Evolutionary conservation across 2,888 invertebrate genomes (phyloP).

Genomic region (Parthenolecanium corni): DNA sequence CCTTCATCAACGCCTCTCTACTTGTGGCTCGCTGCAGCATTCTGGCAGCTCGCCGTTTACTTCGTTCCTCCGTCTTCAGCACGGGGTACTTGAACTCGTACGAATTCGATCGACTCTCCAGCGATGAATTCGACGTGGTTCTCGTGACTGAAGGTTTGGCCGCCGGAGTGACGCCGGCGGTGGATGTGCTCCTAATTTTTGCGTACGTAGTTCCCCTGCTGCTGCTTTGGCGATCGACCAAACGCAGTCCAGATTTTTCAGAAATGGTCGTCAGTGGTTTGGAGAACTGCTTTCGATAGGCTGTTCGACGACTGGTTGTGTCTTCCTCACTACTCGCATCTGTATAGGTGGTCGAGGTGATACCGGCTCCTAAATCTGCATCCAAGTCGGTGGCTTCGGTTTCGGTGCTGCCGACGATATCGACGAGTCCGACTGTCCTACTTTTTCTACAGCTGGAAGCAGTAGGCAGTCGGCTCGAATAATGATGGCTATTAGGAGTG

Average conservation of each 20-base stretch:
- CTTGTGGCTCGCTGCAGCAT: slow-evolving; percentile 44
- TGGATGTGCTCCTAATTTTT: no score
- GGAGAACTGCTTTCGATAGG: slow-evolving; percentile 8
- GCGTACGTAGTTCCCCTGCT: background rate
- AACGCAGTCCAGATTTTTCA: slow-evolving; percentile 20
- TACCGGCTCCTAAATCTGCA: slow-evolving; percentile 47
- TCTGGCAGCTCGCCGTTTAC: slow-evolving; percentile 37
- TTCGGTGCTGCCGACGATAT: slow-evolving; percentile 40
- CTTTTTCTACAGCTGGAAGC: background rate
- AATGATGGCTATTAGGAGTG: background rate
- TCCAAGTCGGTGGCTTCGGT: slow-evolving; percentile 49
- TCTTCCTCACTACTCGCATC: slow-evolving; percentile 37
- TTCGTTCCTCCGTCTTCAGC: slow-evolving; percentile 32
- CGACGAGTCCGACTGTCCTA: background rate
- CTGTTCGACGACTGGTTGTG: slow-evolving; percentile 30
- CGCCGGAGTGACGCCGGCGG: background rate
- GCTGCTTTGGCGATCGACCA: background rate
- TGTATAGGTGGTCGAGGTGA: slow-evolving; percentile 44
- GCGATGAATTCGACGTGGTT: slow-evolving; percentile 18
- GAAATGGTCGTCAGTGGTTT: slow-evolving; percentile 32
- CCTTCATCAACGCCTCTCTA: slow-evolving; percentile 41
- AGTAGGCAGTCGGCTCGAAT: background rate
- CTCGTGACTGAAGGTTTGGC: slow-evolving; percentile 7
- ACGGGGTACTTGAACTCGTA: slow-evolving; percentile 11
- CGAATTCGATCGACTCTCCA: slow-evolving; percentile 8